Conservation (phyloP, 2,797 vertebrate species). For the Betta splendens region DNA sequence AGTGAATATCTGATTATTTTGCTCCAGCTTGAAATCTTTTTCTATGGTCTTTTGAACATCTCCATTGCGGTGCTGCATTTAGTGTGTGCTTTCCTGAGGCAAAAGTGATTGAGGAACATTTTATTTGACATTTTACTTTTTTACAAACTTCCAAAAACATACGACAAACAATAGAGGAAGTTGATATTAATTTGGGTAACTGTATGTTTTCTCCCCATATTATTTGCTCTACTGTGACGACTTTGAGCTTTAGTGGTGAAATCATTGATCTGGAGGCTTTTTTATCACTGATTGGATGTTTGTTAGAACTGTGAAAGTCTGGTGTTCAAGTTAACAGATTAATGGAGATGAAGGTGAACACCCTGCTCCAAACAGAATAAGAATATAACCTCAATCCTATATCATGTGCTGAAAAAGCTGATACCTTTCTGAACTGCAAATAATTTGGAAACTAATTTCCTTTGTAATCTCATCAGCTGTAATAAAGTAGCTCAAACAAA, state of each 20-base stretch:
- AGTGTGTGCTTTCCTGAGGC: slow-evolving; percentile 83
- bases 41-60: slow-evolving; percentile 30
- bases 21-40: slow-evolving; percentile 31
- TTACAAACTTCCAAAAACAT: slow-evolving; percentile 61
- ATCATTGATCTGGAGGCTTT: slow-evolving; percentile 43
- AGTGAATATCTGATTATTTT: slow-evolving; percentile 27
- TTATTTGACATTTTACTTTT: slow-evolving; percentile 36
- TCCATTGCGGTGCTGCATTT: slow-evolving; percentile 54
- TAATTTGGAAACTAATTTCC: neutral
- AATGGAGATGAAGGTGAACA: neutral
- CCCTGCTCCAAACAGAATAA: slow-evolving; percentile 23
- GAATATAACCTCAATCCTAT: slow-evolving; percentile 17
- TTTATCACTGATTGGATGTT: slow-evolving; percentile 17
- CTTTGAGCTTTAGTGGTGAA: slow-evolving; percentile 3
- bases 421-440: neutral
- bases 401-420: neutral
- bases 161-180: slow-evolving; percentile 56
- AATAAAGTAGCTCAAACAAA: neutral
- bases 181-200: slow-evolving; percentile 43
- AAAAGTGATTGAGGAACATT: slow-evolving; percentile 72
- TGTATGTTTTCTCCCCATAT: slow-evolving; percentile 24
- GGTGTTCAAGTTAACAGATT: slow-evolving; percentile 6
- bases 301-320: slow-evolving; percentile 6
- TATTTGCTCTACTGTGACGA: slow-evolving; percentile 22
- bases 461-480: neutral